Conservation (phyloP, 2,797 vertebrate species). For the Poeciliopsis paucimaculata region DNA sequence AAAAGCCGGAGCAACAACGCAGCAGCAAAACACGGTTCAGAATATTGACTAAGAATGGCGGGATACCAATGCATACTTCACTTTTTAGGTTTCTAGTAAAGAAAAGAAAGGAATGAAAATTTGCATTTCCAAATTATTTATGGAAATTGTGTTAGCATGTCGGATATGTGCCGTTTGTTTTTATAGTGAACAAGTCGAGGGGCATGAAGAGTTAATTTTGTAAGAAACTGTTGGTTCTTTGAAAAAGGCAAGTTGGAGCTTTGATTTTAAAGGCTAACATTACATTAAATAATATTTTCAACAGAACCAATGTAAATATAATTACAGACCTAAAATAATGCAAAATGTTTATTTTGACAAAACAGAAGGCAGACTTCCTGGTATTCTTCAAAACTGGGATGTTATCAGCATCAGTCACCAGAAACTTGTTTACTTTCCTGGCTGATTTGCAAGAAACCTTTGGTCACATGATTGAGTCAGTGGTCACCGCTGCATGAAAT, state of each 20-base stretch:
- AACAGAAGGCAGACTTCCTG: background rate
- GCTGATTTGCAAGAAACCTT: background rate
- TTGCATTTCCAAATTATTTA: background rate
- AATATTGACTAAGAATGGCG: background rate
- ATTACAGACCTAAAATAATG: background rate
- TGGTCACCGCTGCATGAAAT: background rate
- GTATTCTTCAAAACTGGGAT: background rate
- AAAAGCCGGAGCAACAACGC: background rate
- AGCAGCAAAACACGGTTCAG: background rate
- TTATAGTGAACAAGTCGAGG: background rate
- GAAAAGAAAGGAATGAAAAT: background rate
- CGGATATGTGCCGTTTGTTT: too few species aligned
- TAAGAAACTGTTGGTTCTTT: background rate
- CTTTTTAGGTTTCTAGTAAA: background rate
- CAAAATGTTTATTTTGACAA: background rate
- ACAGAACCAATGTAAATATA: background rate
- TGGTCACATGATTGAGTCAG: background rate
- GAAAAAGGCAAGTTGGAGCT: background rate
- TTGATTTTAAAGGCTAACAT: background rate
- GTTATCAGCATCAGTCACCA: background rate
- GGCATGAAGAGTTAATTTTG: background rate
- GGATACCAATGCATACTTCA: background rate
- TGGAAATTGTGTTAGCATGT: too few species aligned
- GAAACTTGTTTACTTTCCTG: background rate
- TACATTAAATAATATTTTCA: background rate